A percentile compares a stretch with the other conserved stretches of the same genome.
Evolutionary conservation across 2,113 vertebrate genomes (phyloP).

Genomic region (Stigmatopora nigra): DNA sequence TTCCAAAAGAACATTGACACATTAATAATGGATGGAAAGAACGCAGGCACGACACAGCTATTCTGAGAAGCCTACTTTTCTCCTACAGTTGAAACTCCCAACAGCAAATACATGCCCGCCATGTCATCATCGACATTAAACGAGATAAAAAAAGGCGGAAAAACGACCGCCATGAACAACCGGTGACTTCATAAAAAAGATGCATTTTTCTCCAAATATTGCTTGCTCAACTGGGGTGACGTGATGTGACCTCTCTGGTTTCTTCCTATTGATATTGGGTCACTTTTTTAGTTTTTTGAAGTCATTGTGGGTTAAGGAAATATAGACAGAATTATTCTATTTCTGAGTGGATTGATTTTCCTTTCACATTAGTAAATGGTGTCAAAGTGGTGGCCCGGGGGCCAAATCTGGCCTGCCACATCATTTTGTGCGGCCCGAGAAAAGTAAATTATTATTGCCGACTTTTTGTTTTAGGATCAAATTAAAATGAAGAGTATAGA

Average conservation of each 20-base stretch:
- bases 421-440: too few species aligned
- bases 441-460: too few species aligned
- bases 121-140: constrained; percentile 48
- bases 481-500: too few species aligned
- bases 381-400: too few species aligned
- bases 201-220: too few species aligned
- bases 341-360: neutral
- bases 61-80: constrained; percentile 30
- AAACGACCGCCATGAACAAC: constrained; percentile 13
- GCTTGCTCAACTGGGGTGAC: too few species aligned
- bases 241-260: too few species aligned
- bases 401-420: too few species aligned
- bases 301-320: neutral
- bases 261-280: too few species aligned
- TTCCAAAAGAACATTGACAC: constrained; percentile 49
- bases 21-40: constrained; percentile 65
- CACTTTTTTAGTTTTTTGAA: neutral
- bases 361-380: neutral
- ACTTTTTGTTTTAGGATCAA: too few species aligned
- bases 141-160: constrained; percentile 34
- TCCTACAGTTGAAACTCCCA: constrained; percentile 46
- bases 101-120: constrained; percentile 52
- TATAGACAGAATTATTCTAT: neutral
- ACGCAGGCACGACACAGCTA: constrained; percentile 38
- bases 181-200: too few species aligned